Conservation (phyloP, 2,113 vertebrate genomes). For the Panurus biarmicus region DNA sequence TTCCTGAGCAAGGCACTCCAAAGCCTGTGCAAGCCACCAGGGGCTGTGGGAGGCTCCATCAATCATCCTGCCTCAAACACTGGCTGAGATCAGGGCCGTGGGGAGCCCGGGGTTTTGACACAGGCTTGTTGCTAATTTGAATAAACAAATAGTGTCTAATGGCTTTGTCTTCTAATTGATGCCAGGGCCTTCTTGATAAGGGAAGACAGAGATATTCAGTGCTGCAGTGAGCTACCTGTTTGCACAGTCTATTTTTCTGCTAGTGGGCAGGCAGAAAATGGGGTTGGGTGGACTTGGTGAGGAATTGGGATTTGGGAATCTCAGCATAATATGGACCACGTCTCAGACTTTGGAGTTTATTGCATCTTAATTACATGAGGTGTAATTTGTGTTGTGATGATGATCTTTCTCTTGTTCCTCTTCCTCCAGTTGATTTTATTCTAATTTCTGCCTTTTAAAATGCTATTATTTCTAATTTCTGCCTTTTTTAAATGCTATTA, state of each 20-base stretch:
- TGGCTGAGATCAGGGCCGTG: neutral
- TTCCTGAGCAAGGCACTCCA: neutral
- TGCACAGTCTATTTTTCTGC: neutral
- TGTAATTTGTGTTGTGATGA: neutral
- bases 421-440: neutral
- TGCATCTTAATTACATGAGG: neutral
- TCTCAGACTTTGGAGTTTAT: accelerated
- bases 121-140: neutral
- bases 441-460: neutral
- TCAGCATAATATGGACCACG: accelerated
- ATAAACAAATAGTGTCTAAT: neutral
- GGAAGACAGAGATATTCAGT: neutral
- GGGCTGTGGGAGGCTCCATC: neutral
- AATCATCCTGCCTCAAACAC: neutral
- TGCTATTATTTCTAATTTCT: neutral
- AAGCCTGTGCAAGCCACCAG: neutral
- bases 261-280: neutral
- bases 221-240: neutral
- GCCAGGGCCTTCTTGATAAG: neutral
- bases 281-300: neutral
- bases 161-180: neutral
- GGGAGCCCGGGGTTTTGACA: neutral
- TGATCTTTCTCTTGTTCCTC: neutral
- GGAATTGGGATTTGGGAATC: neutral
- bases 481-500: neutral